phyloP scores from a whole-genome alignment of 1,140 invertebrate genomes.

The Tachypleus tridentatus region DNA sequence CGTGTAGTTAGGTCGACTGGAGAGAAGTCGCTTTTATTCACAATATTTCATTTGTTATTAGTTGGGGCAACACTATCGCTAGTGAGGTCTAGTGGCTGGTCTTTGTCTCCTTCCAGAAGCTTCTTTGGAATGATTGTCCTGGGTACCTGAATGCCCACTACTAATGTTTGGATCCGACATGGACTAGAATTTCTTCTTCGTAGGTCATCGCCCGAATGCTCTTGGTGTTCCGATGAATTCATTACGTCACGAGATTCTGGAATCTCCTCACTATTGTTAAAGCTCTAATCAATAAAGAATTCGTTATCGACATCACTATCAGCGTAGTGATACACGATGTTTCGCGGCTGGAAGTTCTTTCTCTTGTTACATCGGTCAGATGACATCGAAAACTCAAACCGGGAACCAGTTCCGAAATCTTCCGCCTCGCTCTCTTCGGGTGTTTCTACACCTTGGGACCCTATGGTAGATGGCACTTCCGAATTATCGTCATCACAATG shows the following conservation, averaged over 20 bases:
- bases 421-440: background rate
- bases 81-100: constrained; percentile 27
- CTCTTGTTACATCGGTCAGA: constrained; percentile 40
- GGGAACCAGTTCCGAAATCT: background rate
- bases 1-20: constrained; percentile 12
- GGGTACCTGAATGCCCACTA: constrained; percentile 1
- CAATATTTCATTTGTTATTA: no score
- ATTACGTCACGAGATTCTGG: background rate
- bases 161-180: background rate
- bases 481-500: no score
- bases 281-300: constrained; percentile 5
- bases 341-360: constrained; percentile 53
- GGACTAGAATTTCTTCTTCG: background rate
- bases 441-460: no score
- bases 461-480: no score
- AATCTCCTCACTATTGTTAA: background rate
- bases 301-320: constrained; percentile 10
- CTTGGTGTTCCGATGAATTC: background rate
- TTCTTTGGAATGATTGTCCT: constrained; percentile 7
- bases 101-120: constrained; percentile 5
- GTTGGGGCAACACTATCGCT: constrained; percentile 29
- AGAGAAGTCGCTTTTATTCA: background rate
- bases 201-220: background rate
- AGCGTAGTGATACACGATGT: constrained; percentile 35
- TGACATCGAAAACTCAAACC: constrained; percentile 4